Conservation (phyloP, 2,888 invertebrate species). For the Ptilodon capucinus region DNA sequence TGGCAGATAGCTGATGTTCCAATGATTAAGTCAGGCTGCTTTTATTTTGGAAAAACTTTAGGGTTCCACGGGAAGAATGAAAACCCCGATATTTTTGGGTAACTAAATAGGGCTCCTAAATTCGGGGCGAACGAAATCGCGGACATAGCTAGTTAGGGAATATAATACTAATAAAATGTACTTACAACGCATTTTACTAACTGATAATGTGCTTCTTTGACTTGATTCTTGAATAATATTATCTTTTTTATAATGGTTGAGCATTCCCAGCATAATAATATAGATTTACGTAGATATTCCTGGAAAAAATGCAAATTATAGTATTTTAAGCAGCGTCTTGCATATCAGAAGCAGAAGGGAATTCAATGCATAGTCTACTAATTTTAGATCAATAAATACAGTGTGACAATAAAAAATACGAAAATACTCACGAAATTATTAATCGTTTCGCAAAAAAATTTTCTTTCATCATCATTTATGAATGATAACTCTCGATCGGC, state of each 20-base stretch:
- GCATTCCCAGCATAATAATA: slow-evolving; percentile 57
- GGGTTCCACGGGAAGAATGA: no score
- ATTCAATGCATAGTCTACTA: no score
- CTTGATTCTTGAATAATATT: slow-evolving; percentile 43
- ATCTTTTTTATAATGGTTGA: slow-evolving; percentile 33
- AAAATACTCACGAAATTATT: slow-evolving; percentile 37
- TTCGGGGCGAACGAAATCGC: no score
- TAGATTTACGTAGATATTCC: slow-evolving; percentile 23
- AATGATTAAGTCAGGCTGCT: no score
- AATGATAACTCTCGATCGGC: slow-evolving; percentile 35
- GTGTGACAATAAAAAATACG: background rate
- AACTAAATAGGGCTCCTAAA: no score
- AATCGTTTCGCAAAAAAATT: slow-evolving; percentile 36
- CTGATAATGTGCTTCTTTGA: slow-evolving; percentile 36
- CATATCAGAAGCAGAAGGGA: no score
- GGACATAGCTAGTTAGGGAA: no score
- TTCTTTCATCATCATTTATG: slow-evolving; percentile 33
- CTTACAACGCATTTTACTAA: slow-evolving; percentile 45
- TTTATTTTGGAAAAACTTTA: no score
- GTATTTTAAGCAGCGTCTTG: no score
- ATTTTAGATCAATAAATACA: background rate
- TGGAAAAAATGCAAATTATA: slow-evolving; percentile 9
- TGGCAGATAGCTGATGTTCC: no score
- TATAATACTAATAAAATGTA: no score
- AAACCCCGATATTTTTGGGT: no score